phyloP scores from a whole-genome alignment of 2,888 invertebrate species.

The Tromatobia lineatoria region DNA sequence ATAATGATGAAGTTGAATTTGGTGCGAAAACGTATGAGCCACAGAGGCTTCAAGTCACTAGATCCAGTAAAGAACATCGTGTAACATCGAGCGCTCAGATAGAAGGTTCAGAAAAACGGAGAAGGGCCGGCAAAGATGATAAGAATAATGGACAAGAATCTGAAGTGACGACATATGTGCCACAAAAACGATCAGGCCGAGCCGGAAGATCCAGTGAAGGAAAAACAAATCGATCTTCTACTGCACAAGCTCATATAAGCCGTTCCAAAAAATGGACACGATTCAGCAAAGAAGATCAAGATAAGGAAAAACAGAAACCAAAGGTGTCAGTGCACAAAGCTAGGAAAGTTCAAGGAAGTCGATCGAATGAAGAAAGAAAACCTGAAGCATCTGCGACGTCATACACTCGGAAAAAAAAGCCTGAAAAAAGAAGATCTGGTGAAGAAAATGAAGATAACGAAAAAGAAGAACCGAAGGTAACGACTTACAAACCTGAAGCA shows the following conservation, averaged over 20 bases:
- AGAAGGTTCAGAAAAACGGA: neutral
- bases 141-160: neutral
- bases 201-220: neutral
- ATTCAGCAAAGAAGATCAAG: neutral
- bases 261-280: neutral
- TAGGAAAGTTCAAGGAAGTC: neutral
- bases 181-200: neutral
- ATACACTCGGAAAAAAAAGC: neutral
- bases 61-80: neutral
- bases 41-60: neutral
- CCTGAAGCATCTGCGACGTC: neutral
- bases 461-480: conserved; percentile 2
- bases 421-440: neutral
- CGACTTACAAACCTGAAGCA: neutral
- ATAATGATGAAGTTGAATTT: too few relatives aligned
- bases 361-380: neutral
- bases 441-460: neutral
- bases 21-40: neutral
- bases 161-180: neutral
- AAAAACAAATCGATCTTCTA: too few relatives aligned
- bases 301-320: neutral
- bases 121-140: conserved; percentile 4
- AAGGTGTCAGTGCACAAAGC: too few relatives aligned
- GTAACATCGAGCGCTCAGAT: neutral
- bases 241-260: neutral